A percentile compares a stretch with the other conserved stretches of the same genome.
phyloP scores from a whole-genome alignment of 2,113 vertebrate genomes.

The Pelvicachromis taeniatus region DNA sequence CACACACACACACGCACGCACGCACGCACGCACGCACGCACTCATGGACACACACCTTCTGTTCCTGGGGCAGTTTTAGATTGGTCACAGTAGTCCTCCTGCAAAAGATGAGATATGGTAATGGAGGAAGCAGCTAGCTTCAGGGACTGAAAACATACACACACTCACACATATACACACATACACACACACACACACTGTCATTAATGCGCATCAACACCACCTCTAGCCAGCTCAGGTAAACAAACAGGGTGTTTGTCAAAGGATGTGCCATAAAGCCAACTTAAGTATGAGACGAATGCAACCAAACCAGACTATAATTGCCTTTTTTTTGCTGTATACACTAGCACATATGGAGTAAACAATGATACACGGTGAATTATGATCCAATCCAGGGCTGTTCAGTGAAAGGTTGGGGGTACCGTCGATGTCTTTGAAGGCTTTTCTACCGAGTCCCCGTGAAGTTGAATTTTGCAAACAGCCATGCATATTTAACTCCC shows the following conservation, averaged over 20 bases:
- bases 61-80: constrained; percentile 47
- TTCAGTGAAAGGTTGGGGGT: neutral
- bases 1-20: neutral
- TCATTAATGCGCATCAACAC: constrained; percentile 53
- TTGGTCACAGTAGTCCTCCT: constrained; percentile 55
- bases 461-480: constrained; percentile 19
- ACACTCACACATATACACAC: neutral
- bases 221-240: constrained; percentile 11
- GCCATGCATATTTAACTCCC: constrained; percentile 30
- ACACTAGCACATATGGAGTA: constrained; percentile 5
- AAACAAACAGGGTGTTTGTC: constrained; percentile 54
- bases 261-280: constrained; percentile 36
- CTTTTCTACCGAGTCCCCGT: neutral
- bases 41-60: neutral
- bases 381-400: neutral
- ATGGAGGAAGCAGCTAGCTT: constrained; percentile 28
- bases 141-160: neutral
- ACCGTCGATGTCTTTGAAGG: neutral
- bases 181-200: neutral
- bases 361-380: neutral
- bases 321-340: neutral
- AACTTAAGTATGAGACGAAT: constrained; percentile 26
- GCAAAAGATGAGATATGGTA: constrained; percentile 51
- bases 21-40: neutral
- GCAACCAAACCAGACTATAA: neutral